Evolutionary conservation across 2,797 vertebrate species (phyloP).

Genomic region (Eurystomus glaucurus): DNA sequence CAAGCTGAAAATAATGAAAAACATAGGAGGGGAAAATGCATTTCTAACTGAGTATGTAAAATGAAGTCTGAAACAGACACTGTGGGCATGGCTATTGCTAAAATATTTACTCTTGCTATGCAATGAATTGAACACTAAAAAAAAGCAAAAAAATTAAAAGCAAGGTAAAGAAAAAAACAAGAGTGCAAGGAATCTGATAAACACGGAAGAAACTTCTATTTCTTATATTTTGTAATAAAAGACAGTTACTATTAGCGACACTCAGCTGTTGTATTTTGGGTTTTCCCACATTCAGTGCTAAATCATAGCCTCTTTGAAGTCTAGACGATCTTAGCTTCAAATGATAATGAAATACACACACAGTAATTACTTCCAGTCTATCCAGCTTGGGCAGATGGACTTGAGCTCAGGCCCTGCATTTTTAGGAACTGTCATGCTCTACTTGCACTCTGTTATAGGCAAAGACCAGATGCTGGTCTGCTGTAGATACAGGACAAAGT

Average conservation of each 20-base stretch:
- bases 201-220: not conserved
- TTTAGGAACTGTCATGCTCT: not conserved
- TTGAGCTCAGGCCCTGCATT: not conserved
- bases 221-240: not conserved
- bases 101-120: not conserved
- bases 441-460: not conserved
- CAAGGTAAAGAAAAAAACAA: not conserved
- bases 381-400: not conserved
- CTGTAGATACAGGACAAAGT: not conserved
- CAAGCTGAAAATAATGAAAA: not conserved
- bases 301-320: not conserved
- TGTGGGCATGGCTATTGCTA: not conserved
- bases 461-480: not conserved
- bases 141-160: not conserved
- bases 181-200: not conserved
- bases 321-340: constrained; percentile 10
- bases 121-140: not conserved
- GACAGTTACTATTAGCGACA: not conserved
- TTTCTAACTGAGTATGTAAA: not conserved
- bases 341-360: not conserved
- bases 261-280: not conserved
- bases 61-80: not conserved
- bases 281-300: not conserved
- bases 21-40: not conserved
- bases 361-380: not conserved